Conservation (phyloP, 2,113 vertebrate species). For the Piliocolobus tephrosceles region DNA sequence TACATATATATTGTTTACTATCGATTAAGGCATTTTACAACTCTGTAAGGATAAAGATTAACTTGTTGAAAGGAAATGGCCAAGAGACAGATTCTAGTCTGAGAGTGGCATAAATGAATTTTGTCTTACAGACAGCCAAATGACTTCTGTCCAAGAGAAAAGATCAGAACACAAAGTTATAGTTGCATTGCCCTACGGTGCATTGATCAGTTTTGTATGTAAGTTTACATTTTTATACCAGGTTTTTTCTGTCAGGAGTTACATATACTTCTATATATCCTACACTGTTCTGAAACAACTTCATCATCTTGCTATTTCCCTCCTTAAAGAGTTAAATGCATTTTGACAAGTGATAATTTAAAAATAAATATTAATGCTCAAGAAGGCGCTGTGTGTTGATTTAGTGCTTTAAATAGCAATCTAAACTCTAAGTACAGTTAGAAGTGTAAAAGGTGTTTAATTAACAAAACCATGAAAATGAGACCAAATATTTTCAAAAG, state of each 20-base stretch:
- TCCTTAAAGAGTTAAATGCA: not conserved
- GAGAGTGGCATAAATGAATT: not conserved
- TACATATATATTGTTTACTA: not conserved
- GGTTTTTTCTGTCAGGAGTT: not conserved
- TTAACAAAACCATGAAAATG: constrained; percentile 2
- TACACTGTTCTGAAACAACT: not conserved
- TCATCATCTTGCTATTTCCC: not conserved
- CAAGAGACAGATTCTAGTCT: not conserved
- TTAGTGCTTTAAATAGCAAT: not conserved
- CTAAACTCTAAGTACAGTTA: not conserved
- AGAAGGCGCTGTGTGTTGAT: not conserved
- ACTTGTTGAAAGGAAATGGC: not conserved
- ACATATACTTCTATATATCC: not conserved
- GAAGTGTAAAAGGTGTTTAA: not conserved
- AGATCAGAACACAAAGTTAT: not conserved
- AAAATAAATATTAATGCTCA: not conserved
- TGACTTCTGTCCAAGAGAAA: not conserved
- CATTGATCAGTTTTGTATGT: not conserved
- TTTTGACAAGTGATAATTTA: not conserved
- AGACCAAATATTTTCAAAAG: not conserved
- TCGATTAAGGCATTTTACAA: not conserved
- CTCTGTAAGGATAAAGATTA: not conserved
- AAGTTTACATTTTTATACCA: not conserved
- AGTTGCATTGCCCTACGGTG: not conserved
- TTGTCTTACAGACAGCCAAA: not conserved